phyloP scores from a whole-genome alignment of 2,113 vertebrate genomes.

The Forbesichthys papilliferus region DNA sequence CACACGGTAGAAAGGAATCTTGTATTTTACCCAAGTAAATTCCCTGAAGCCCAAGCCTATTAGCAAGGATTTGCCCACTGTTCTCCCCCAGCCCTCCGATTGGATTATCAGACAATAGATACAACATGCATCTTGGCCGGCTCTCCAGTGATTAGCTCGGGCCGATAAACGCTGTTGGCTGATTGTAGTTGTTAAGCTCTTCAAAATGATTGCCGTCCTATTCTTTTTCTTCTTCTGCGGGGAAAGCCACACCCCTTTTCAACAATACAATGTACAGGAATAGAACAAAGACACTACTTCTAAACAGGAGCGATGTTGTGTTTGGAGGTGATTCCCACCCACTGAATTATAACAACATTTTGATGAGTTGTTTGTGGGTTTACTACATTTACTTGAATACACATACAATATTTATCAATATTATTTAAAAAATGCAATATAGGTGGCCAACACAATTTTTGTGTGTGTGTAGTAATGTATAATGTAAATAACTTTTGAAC shows the following conservation, averaged over 20 bases:
- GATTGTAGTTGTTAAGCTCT: conserved; percentile 41
- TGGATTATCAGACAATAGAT: conserved; percentile 42
- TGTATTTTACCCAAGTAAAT: conserved; percentile 64
- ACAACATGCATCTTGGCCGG: conserved; percentile 39
- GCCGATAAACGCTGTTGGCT: conserved; percentile 41
- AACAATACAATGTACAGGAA: not conserved
- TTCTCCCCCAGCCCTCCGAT: conserved; percentile 46
- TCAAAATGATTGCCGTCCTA: conserved; percentile 41
- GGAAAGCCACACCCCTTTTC: conserved; percentile 26
- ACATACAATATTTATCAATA: too few relatives aligned
- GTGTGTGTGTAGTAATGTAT: too few relatives aligned
- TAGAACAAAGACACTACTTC: not conserved
- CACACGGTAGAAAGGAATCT: conserved; percentile 52
- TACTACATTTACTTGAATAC: too few relatives aligned
- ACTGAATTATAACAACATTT: too few relatives aligned
- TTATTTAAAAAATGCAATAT: too few relatives aligned
- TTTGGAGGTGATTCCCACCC: too few relatives aligned
- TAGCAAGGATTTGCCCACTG: conserved; percentile 68
- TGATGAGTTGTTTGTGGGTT: too few relatives aligned
- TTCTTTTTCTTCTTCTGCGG: conserved; percentile 7
- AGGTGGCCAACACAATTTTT: too few relatives aligned
- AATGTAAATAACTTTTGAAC: too few relatives aligned
- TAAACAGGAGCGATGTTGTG: too few relatives aligned
- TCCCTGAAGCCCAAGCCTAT: conserved; percentile 77
- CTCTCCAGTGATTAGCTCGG: conserved; percentile 31